A percentile compares a stretch with the other conserved stretches of the same genome.
Evolutionary conservation across 2,797 vertebrate species (phyloP).

Genomic region (Hirundo rustica): DNA sequence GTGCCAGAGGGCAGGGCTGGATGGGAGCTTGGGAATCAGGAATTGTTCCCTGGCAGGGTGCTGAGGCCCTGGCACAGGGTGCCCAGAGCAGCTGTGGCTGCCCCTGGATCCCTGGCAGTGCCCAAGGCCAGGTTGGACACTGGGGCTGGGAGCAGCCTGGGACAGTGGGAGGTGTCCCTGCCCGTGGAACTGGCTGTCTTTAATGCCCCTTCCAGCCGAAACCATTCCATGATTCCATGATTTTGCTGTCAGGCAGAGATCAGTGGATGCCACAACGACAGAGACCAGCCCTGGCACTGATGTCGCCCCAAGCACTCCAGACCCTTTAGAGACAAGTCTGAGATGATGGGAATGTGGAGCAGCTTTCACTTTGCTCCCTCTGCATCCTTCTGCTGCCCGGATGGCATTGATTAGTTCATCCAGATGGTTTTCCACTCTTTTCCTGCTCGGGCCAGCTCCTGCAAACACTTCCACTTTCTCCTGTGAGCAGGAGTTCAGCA

Average conservation of each 20-base stretch:
- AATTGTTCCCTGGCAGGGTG: neutral
- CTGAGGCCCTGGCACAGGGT: neutral
- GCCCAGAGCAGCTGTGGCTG: neutral
- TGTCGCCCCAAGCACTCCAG: neutral
- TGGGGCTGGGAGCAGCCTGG: neutral
- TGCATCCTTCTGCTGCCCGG: neutral
- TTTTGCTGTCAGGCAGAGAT: neutral
- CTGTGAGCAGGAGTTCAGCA: neutral
- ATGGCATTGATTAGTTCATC: neutral
- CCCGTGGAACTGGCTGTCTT: neutral
- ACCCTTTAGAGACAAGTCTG: neutral
- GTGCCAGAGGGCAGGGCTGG: neutral
- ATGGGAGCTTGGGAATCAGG: accelerated
- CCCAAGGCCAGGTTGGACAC: neutral
- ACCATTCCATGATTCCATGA: neutral
- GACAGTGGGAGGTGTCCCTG: neutral
- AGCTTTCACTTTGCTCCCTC: neutral
- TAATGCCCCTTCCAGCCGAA: neutral
- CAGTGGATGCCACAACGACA: accelerated
- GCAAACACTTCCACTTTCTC: neutral
- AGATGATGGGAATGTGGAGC: neutral
- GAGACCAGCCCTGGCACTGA: neutral
- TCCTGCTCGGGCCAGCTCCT: neutral
- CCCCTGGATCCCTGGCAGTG: neutral
- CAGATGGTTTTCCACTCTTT: constrained; percentile 10